Evolutionary conservation across 2,113 vertebrate genomes (phyloP), one percentile per base, ranked within the genome.

Genomic region (Lota lota): DNA sequence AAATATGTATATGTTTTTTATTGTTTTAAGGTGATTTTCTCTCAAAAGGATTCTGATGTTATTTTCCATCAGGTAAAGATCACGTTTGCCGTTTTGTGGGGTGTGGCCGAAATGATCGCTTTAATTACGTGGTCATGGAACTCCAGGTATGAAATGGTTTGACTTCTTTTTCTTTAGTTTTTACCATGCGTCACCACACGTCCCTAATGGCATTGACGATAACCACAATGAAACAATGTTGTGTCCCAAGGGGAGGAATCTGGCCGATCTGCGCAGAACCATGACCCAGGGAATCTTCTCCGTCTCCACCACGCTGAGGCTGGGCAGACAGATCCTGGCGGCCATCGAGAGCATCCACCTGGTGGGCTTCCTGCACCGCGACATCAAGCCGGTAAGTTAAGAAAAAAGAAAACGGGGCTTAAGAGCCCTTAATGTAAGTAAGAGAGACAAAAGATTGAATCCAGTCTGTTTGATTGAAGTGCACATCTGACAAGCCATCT

Each of bases 41-140:
- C 28, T 33, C 7, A 33, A 33, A 33, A 33, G 1, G 7, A 47
- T 11, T 47, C 40, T 47, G 7, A 47, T 47, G 40, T 47, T 47
- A 47, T 47, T 47, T 10, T 47, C 40, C 12, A 47, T 47, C 76
- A 99, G 97, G 97, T 75, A 98, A 98, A 92, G 96, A 98, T 88
- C 97, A 99, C 56, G 92, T 99, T 69, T 99, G 97, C 83, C 95
- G 94, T 82, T 99, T 99, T 81, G 95, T 99, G 83, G 96, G 97
- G 74, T 98, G 96, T 88, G 97, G 97, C 78, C 93, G 96, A 69
- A 99, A 98, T 58, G 97, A 99, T 83, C 94, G 95, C 75, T 99
- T 99, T 91, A 99, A 99, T 88, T 99, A 98, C 54, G 97, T 99
- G 77, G 97, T 98, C 79, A 99, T 99, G 97, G 96, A 99, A 67